Base-by-base conservation (phyloP, 2,888 invertebrate genomes). In the Prosopocoilus inquinatus region DNA sequence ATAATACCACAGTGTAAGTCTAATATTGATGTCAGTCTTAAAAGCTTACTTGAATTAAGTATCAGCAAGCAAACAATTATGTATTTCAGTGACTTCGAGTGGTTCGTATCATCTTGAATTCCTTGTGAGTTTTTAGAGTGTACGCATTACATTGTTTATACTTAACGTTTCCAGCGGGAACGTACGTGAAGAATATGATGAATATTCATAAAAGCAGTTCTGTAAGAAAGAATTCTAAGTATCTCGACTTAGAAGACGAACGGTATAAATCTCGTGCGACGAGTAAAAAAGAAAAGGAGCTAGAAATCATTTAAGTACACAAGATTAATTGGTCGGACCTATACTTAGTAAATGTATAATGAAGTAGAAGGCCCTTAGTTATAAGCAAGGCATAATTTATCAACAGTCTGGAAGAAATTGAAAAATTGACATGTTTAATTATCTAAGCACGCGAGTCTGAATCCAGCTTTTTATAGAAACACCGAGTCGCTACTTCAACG, bases 401-500 rank as follows among this genome's bases (percentile, higher is more conserved):
- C 69, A 70, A 62, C 38, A 3, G 20, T 28, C 12, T 38, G 11
- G 52, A 57, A 64, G 67, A 67, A 70, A 68, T 67, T 71, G 70
- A 71, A 71, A 71, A 71, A 70, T 71, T 64, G 65, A 69, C 66
- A 65, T 64, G 58, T 70, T 70, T 68, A 70, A 70, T 71, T 71
- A 70, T 66, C 65, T 63, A 58, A 66, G 66, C 67, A 50, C 49
- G 59, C 65, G 67, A 13, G 11, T 38, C 38, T 12, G 38, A 38
- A 38, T 38, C 5, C 12, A 11, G 38, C 38, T 38, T 38, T 38
- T 38, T 38, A 38, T 38, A 38, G 38, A 13, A 38, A 28, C 20
- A 28, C 20, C 20, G 20, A 7, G 20, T 28, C 20, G 20, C 20
- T 28, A 28, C 20, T 28, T 28, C 20, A 28, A 28, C 7, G 20